Evolutionary conservation across 2,797 vertebrate genomes (phyloP), one percentile per base, ranked within the genome.

Genomic region (Lacerta bilineata): DNA sequence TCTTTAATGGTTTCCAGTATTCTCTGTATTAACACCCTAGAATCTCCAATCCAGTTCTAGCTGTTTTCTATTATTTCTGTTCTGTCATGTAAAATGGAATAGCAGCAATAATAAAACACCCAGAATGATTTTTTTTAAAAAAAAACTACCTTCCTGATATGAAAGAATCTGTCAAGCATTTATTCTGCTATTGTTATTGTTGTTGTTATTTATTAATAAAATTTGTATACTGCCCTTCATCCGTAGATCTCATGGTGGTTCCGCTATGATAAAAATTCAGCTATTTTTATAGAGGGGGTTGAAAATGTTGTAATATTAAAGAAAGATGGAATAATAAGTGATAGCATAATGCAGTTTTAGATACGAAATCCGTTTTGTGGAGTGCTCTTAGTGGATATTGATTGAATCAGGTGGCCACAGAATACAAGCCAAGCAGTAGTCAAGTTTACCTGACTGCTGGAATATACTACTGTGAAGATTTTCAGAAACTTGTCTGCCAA

Each of bases 1-100:
- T 18, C 15, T 91, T 94, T 93, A 86, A 85, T 91, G 29, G 89
- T 88, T 17, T 23, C 46, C 23, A 86, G 5, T 39, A n/a, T 76
- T 91, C 41, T 68, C 89, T 91, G 46, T 74, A 88, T 50, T 88
- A 83, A 80, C 74, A 50, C 23, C 50, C 36, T 83, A 84, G 59
- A 88, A 93, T 83, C 55, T 91, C 76, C 41, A 20, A 92, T 39
- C 55, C 8, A 74, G 17, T 13, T 18, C 20, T 36, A 23, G 8
- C 13, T 8, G 69, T 68, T 18, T 83, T 64, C 39, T 50, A 50
- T 18, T 84, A 72, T 20, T 36, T 20, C 55, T 33, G 33, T 78
- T 68, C 7, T 36, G 25, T 36, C 20, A 36, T 50, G 61, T 89
- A 33, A 39, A 43, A 36, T 39, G 66, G 13, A 39, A 46, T 1